These are phyloP conservation scores for Salminus brasiliensis DNA, from an alignment of 2,113 vertebrate species.

Conservation along the genomic window DNA sequence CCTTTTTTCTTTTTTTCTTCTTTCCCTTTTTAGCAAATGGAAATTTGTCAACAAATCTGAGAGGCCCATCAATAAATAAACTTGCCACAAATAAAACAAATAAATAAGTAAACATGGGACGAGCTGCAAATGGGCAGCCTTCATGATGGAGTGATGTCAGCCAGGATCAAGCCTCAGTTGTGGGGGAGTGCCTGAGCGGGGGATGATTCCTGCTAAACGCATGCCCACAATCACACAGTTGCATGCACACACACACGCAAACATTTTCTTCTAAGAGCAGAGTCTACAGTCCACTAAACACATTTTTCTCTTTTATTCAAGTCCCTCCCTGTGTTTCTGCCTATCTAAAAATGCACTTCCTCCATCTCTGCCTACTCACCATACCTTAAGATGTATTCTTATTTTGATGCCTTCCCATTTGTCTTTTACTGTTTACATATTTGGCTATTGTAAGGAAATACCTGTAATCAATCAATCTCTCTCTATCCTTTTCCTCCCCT, in stretches of 20 bases:
- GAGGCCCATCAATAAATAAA: slow-evolving; percentile 78
- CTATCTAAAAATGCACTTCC: slow-evolving; percentile 28
- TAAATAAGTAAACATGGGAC: slow-evolving; percentile 78
- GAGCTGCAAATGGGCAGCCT: slow-evolving; percentile 74
- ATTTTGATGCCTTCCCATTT: background rate
- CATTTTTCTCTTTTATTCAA: slow-evolving; percentile 31
- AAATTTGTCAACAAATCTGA: slow-evolving; percentile 64
- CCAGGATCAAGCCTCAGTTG: slow-evolving; percentile 65
- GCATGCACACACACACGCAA: background rate
- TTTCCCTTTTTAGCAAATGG: slow-evolving; percentile 63
- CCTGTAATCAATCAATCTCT: background rate
- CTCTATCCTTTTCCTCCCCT: background rate
- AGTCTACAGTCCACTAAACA: background rate
- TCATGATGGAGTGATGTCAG: slow-evolving; percentile 73
- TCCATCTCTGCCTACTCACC: background rate
- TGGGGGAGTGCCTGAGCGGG: slow-evolving; percentile 60
- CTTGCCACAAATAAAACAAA: slow-evolving; percentile 76
- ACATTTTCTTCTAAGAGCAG: background rate
- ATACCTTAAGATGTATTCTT: slow-evolving; percentile 18
- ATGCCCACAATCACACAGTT: slow-evolving; percentile 3
- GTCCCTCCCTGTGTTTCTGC: slow-evolving; percentile 20
- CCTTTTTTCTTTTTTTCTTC: slow-evolving; percentile 28
- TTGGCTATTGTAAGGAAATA: slow-evolving; percentile 3
- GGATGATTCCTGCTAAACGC: slow-evolving; percentile 52
- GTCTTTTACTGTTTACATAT: background rate